Evolutionary conservation across 1,140 invertebrate species (phyloP).

Genomic region (Hyphantria cunea): DNA sequence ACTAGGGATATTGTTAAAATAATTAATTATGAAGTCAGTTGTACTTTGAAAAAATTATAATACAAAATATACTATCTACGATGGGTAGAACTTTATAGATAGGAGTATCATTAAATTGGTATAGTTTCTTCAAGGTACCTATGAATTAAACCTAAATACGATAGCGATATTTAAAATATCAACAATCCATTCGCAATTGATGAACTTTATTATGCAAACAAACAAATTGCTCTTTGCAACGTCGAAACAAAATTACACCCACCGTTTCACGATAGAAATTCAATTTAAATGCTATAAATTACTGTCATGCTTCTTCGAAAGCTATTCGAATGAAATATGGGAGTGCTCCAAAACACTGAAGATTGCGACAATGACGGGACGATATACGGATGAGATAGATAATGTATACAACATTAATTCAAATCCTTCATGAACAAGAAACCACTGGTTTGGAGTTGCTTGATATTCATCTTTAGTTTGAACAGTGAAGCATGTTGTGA

Average conservation of each 20-base stretch:
- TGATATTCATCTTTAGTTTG: too few species aligned
- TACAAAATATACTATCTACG: too few species aligned
- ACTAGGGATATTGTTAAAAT: too few species aligned
- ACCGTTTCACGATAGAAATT: conserved; percentile 26
- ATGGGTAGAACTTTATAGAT: too few species aligned
- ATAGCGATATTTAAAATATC: too few species aligned
- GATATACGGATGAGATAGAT: conserved; percentile 8
- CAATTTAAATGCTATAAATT: conserved; percentile 29
- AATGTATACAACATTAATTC: not conserved
- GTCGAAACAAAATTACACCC: conserved; percentile 14
- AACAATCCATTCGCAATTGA: not conserved
- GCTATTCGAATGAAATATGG: conserved; percentile 30
- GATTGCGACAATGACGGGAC: conserved; percentile 22
- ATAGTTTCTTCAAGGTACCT: too few species aligned
- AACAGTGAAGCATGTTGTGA: too few species aligned
- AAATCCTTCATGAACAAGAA: not conserved
- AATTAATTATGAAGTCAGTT: too few species aligned
- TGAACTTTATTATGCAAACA: conserved; percentile 2
- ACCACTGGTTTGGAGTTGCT: not conserved
- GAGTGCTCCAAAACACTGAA: conserved; percentile 8
- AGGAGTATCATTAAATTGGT: too few species aligned
- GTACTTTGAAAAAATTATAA: too few species aligned
- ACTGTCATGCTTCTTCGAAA: conserved; percentile 18
- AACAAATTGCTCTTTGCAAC: conserved; percentile 8
- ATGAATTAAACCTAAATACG: too few species aligned